Evolutionary conservation across 2,113 vertebrate genomes (phyloP).

Genomic region (Amphiprion percula): DNA sequence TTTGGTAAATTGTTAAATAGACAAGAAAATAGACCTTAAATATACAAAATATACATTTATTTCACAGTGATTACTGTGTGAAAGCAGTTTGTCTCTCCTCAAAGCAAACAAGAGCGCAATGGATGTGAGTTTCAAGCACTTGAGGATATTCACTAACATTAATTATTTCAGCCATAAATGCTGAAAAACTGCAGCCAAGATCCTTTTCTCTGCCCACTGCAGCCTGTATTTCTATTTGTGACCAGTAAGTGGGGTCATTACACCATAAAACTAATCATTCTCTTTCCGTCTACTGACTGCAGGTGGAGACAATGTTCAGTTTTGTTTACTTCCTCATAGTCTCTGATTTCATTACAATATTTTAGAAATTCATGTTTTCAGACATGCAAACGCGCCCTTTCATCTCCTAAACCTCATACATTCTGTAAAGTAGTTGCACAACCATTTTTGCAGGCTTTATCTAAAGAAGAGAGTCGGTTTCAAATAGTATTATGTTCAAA

Average conservation of each 20-base stretch:
- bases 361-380: conserved; percentile 22
- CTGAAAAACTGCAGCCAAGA: neutral
- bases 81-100: neutral
- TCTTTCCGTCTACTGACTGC: conserved; percentile 15
- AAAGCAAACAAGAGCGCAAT: neutral
- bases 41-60: neutral
- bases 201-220: neutral
- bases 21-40: neutral
- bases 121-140: neutral
- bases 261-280: conserved; percentile 23
- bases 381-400: neutral
- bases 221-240: conserved; percentile 20
- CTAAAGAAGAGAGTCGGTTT: neutral
- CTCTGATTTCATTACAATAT: conserved; percentile 18
- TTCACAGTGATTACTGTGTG: neutral
- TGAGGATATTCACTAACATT: conserved; percentile 4
- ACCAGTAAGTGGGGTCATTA: conserved; percentile 62
- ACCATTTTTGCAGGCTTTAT: neutral
- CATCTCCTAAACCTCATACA: neutral
- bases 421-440: conserved; percentile 4
- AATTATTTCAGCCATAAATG: conserved; percentile 19
- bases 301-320: conserved; percentile 51
- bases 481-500: neutral
- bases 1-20: neutral
- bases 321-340: neutral